Base-by-base conservation (phyloP, 2,113 vertebrate genomes). In the Corythornis madagascariensis region DNA sequence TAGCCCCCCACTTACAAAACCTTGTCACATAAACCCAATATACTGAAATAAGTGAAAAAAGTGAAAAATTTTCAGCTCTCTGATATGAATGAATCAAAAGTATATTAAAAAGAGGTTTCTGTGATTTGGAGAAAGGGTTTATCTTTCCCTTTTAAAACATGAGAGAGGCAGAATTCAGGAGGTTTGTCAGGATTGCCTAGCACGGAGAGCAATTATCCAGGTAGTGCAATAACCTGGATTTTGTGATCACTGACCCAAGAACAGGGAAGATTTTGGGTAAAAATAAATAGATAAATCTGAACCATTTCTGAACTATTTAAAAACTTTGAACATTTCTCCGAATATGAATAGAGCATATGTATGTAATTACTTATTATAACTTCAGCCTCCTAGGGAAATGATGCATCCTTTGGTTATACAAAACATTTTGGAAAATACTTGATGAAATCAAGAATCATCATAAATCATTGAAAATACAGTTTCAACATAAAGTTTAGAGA, bases 401-500 rank as follows among this genome's bases (percentile, higher is more conserved):
- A 85, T 76, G 31, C 19, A 31, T 86, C 71, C 63, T 85, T 85
- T 64, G 29, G 38, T 80, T 94, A 72, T 74, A 87, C 40, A 79
- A 94, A 89, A 76, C 2, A 0, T 60, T 50, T 94, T 87, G 56
- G 78, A 89, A 95, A 91, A 92, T 60, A 70, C 17, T 93, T 59
- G 56, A 50, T 89, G 47, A 92, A 92, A 94, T 94, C 73, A 92
- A 60, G 10, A 70, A 35, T 52, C 6, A 2, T 70, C 52, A 70
- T 63, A 73, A 87, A 79, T 91, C 4, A 71, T 43, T 74, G 63
- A 87, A 95, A 92, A 80, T 33, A 73, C 20, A 60, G 38, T 87
- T 93, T 89, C 60, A 85, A 80, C 69, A 78, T 64, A 40, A 85
- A 94, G 87, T 79, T 73, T 84, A 63, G 73, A 92, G 42, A 81